Percentiles rank a stretch among this genome's conserved stretches.
Conservation (phyloP, 2,113 vertebrate species). For the Vombatus ursinus region DNA sequence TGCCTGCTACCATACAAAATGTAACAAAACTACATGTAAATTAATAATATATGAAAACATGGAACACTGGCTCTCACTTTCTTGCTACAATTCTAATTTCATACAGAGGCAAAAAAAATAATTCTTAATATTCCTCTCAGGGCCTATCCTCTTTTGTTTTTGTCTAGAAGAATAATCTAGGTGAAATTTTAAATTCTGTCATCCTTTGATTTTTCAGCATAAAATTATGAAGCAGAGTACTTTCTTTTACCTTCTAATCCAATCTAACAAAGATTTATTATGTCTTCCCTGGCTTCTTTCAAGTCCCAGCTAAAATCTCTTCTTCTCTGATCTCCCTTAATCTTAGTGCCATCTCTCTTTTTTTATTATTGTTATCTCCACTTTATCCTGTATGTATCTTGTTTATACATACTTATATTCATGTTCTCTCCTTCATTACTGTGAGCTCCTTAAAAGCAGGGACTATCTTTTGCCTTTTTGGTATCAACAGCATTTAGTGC, state of each 20-base stretch:
- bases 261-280: neutral
- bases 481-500: neutral
- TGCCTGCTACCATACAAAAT: neutral
- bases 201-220: neutral
- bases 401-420: neutral
- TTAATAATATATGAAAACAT: neutral
- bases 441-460: neutral
- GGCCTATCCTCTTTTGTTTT: neutral
- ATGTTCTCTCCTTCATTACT: neutral
- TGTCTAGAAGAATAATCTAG: neutral
- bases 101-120: no score
- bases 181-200: neutral
- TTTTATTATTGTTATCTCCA: neutral
- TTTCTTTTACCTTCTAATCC: neutral
- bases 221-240: neutral
- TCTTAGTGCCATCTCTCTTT: neutral
- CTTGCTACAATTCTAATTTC: neutral
- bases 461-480: neutral
- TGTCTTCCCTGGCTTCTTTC: neutral
- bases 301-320: neutral
- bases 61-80: neutral
- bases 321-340: neutral
- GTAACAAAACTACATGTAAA: neutral
- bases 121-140: no score
- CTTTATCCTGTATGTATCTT: neutral